Base-by-base conservation (phyloP, 1,140 invertebrate species). In the Lasioglossum albipes region DNA sequence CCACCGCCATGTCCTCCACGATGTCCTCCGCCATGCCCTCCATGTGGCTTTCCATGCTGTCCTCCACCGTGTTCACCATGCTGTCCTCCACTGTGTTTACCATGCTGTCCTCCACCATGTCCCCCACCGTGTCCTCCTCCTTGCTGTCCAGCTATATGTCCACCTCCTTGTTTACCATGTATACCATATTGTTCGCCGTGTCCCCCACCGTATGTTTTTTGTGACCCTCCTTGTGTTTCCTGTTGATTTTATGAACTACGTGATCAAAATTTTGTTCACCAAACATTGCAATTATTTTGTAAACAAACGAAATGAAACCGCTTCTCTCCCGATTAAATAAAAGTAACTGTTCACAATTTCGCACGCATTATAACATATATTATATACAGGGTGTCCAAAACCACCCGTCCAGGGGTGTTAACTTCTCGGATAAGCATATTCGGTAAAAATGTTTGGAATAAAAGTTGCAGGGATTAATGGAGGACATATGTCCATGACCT, bases 101-200 rank as follows among this genome's bases (percentile, higher is more conserved):
- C 73, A 41, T 74, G 57, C 0, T 72, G 70, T 31, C 7, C 54
- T n/a, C 49, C 67, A 61, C 41, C 59, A 13, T 76, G 75, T 64
- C 12, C 69, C 20, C 36, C 70, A 31, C 74, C 41, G 3, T 79
- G 77, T 59, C 42, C 61, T 64, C 66, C 78, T 45, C 66, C 78
- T 45, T 49, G 20, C 22, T 62, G 71, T 36, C 54, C 77, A 42
- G 45, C 45, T 10, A 10, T 12, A 49, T 49, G 45, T 13, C 45
- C 45, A 3, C 45, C 45, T 12, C 74, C 61, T 59, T 76, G 49
- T 18, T 83, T 54, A 59, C 70, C 86, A 62, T 79, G 65, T 45
- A 54, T 61, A 68, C 75, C 70, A 22, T 81, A 59, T 57, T 77
- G 61, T 45, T 49, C 73, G 16, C 83, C 73, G 22, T 76, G 78